These are phyloP conservation scores for Dicaeum eximium DNA, from an alignment of 2,113 vertebrate genomes.

Conservation along the genomic window DNA sequence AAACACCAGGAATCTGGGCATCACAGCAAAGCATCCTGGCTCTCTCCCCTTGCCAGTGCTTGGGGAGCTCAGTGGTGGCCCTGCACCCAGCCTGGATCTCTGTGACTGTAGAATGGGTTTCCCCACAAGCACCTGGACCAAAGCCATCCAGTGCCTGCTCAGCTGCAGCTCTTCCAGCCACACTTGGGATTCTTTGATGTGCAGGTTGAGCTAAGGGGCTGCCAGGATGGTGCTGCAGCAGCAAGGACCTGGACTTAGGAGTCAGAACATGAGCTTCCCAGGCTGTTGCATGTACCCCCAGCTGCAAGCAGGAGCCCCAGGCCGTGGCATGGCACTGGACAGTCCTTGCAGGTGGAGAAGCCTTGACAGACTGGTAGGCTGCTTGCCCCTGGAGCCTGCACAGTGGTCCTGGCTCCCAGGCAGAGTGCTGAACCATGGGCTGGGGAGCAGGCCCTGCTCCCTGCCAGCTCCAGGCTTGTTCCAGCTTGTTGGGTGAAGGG, in stretches of 20 bases:
- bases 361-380: neutral
- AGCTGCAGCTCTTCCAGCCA: neutral
- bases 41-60: neutral
- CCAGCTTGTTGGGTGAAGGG: neutral
- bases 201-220: neutral
- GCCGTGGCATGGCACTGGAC: fast-evolving
- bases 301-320: neutral
- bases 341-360: neutral
- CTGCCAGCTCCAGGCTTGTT: neutral
- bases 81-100: neutral
- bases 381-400: neutral
- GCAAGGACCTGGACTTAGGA: neutral
- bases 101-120: neutral
- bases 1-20: neutral
- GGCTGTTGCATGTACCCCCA: fast-evolving
- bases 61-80: neutral
- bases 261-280: neutral
- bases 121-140: neutral
- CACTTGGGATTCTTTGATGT: too few species aligned
- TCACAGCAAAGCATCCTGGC: neutral
- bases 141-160: neutral
- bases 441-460: neutral
- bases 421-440: neutral
- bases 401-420: neutral
- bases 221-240: neutral